Evolutionary conservation across 2,113 vertebrate species (phyloP), one percentile per base, ranked within the genome.

Genomic region (Toxotes chatareus): DNA sequence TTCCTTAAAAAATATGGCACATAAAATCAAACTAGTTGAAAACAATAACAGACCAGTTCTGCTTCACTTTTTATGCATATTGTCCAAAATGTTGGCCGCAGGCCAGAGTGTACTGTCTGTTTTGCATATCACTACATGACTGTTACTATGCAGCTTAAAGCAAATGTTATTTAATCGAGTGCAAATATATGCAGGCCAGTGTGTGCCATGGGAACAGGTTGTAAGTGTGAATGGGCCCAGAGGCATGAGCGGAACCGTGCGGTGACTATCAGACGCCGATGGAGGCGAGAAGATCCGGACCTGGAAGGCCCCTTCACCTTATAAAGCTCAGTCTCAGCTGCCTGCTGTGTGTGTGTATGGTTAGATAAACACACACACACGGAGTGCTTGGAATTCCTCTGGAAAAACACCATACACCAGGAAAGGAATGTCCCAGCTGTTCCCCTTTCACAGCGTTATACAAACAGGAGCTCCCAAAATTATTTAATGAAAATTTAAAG

Each of bases 321-420:
- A 32, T 44, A 42, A 47, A 67, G 49, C 59, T 19, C 57, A 4
- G 63, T 31, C 7, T 61, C 68, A 77, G 63, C 67, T 66, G 57
- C 53, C 42, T 38, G 44, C 56, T 46, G 66, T 69, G 53, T 67
- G 27, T 62, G 32, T 62, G 31, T 61, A 2, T 47, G 46, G 4
- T 69, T 69, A 36, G 1, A 53, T 34, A 64, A 71, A 74, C 59
- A 68, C 78, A 47, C 16, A 17, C 16, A 17, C 17, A 46, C 3
- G 0, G n/a, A 78, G n/a, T 80, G 69, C 27, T n/a, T 87, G 69
- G 75, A 51, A 86, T 91, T 91, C 80, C 86, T 31, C 14, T 83
- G 49, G 76, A 76, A 67, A 69, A 65, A 71, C 13, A 76, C 62
- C 80, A 74, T 17, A 27, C 17, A 66, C 1, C 0, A 46, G 59